A percentile compares a stretch with the other conserved stretches of the same genome.
Conservation (phyloP, 1,140 invertebrate genomes). For the Nephotettix cincticeps region DNA sequence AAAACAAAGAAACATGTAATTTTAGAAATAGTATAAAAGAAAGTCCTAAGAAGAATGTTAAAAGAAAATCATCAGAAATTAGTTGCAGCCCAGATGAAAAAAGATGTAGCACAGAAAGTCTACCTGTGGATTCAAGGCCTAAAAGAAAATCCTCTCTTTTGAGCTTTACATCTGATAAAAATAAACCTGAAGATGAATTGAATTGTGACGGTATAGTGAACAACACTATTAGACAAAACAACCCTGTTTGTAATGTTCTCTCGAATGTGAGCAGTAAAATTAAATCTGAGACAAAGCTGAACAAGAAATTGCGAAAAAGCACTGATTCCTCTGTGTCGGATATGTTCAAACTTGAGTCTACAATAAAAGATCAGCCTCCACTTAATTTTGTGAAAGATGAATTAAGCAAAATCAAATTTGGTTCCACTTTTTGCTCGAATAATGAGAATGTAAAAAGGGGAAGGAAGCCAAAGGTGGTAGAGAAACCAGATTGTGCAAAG, state of each 20-base stretch:
- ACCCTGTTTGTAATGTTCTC: too few relatives aligned
- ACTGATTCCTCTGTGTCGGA: neutral
- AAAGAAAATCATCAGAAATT: neutral
- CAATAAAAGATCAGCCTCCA: neutral
- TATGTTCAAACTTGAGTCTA: neutral
- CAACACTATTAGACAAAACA: too few relatives aligned
- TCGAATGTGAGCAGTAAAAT: too few relatives aligned
- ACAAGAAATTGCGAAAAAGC: constrained; percentile 11
- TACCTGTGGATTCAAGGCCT: too few relatives aligned
- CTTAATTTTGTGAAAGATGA: neutral
- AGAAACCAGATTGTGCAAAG: too few relatives aligned
- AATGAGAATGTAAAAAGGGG: neutral
- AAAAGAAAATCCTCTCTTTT: too few relatives aligned
- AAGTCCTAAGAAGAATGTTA: neutral
- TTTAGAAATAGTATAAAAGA: too few relatives aligned
- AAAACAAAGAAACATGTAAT: too few relatives aligned
- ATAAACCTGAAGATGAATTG: too few relatives aligned
- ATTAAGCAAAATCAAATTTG: neutral
- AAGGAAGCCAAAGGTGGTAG: neutral
- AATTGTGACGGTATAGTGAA: too few relatives aligned
- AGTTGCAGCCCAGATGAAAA: neutral
- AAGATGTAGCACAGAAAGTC: neutral
- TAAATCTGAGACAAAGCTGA: neutral
- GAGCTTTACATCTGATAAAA: too few relatives aligned
- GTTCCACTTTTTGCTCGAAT: neutral